These are phyloP conservation scores for Aplochiton taeniatus DNA, from an alignment of 2,797 vertebrate species.

Conservation along the genomic window DNA sequence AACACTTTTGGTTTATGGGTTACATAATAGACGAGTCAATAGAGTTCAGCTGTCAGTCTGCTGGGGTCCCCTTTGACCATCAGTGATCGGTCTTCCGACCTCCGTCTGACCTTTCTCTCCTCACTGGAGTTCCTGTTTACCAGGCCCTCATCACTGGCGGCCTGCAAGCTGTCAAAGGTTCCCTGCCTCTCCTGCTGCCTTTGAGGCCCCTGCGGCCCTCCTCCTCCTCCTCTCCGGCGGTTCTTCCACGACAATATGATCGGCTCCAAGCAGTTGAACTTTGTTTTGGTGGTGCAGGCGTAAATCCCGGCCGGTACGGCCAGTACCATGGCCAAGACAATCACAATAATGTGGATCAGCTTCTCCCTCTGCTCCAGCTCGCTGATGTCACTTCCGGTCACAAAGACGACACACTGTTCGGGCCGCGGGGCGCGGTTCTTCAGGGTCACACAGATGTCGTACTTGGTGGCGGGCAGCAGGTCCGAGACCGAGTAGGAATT, in stretches of 20 bases:
- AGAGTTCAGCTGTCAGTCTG: slow-evolving; percentile 74
- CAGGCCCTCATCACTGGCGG: slow-evolving; percentile 79
- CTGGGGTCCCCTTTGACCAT: slow-evolving; percentile 65
- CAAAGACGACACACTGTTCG: slow-evolving; percentile 85
- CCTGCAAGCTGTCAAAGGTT: slow-evolving; percentile 81
- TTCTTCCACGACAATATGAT: slow-evolving; percentile 63
- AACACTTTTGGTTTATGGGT: neutral
- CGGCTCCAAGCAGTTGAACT: slow-evolving; percentile 68
- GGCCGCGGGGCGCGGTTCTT: slow-evolving; percentile 75
- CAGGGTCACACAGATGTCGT: slow-evolving; percentile 84
- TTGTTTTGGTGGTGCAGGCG: slow-evolving; percentile 81
- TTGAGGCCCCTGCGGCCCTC: slow-evolving; percentile 33
- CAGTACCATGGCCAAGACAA: slow-evolving; percentile 86
- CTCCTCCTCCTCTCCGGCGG: slow-evolving; percentile 51
- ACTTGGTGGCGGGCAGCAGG: slow-evolving; percentile 85
- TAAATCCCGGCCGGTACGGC: slow-evolving; percentile 85
- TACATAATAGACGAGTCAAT: slow-evolving; percentile 54
- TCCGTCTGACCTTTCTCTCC: slow-evolving; percentile 63
- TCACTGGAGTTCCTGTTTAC: slow-evolving; percentile 71
- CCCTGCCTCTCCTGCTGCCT: slow-evolving; percentile 67
- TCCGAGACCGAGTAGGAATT: slow-evolving; percentile 82
- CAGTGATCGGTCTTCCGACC: slow-evolving; percentile 64
- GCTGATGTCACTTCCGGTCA: slow-evolving; percentile 83
- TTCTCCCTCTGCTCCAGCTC: slow-evolving; percentile 83
- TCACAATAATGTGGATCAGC: slow-evolving; percentile 86